Conservation (phyloP, 2,113 vertebrate species). For the Natator depressus region DNA sequence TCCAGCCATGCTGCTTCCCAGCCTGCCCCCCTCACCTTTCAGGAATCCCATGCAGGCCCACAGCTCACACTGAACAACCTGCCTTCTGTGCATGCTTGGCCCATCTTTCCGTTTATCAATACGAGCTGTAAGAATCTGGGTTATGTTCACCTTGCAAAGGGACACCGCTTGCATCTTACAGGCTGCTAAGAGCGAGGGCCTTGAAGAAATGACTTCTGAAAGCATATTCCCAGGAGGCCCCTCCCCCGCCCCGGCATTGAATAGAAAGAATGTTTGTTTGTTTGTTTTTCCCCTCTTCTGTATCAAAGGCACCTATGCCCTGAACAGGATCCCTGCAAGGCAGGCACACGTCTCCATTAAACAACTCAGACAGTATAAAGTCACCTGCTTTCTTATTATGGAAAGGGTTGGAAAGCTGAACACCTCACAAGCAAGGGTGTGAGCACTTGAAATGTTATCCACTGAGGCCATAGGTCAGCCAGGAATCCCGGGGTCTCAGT, state of each 20-base stretch:
- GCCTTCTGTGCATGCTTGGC: background rate
- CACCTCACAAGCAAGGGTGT: background rate
- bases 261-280: background rate
- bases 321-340: background rate
- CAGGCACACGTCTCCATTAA: background rate
- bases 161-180: background rate
- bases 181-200: background rate
- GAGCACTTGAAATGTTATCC: too few species aligned
- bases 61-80: background rate
- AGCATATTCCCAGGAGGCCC: background rate
- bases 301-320: background rate
- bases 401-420: background rate
- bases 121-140: background rate
- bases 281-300: background rate
- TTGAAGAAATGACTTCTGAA: background rate
- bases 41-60: background rate
- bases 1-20: background rate
- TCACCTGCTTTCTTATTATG: background rate
- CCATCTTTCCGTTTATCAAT: background rate
- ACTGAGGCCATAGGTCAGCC: too few species aligned
- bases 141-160: background rate
- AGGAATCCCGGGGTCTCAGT: too few species aligned
- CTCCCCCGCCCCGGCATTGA: background rate
- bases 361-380: background rate
- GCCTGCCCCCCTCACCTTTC: background rate